These are phyloP conservation scores for Smutsia gigantea DNA, from an alignment of 2,797 vertebrate species.

Conservation along the genomic window DNA sequence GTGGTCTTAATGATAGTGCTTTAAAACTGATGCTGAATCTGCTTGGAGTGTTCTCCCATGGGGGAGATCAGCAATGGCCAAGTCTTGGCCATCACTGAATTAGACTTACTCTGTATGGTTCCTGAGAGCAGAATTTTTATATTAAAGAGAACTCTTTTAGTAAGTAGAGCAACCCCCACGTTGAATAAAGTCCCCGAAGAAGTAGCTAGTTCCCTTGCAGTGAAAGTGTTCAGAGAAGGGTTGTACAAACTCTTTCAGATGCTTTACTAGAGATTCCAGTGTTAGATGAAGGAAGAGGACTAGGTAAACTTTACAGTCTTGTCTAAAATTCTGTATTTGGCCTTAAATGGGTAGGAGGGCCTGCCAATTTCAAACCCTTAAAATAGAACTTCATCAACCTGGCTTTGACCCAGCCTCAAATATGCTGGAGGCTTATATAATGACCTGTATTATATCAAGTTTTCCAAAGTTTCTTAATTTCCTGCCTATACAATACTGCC, in stretches of 20 bases:
- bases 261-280: not conserved
- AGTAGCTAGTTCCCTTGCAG: conserved; percentile 10
- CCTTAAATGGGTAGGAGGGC: not conserved
- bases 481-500: conserved; percentile 66
- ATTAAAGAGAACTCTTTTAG: not conserved
- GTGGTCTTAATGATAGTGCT: not conserved
- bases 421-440: conserved; percentile 41
- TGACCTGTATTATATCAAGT: conserved; percentile 41
- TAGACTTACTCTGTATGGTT: not conserved
- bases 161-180: not conserved
- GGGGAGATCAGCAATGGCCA: not conserved
- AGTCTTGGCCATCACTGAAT: not conserved
- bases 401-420: conserved; percentile 40
- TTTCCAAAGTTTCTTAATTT: conserved; percentile 71
- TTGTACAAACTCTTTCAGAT: not conserved
- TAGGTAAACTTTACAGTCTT: conserved; percentile 1
- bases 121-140: conserved; percentile 14
- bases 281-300: not conserved
- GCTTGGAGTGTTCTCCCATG: not conserved
- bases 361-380: conserved; percentile 35
- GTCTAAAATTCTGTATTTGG: conserved; percentile 6
- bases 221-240: not conserved
- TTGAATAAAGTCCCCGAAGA: not conserved
- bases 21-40: not conserved
- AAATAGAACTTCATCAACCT: conserved; percentile 35